Evolutionary conservation across 2,797 vertebrate species (phyloP).

Genomic region (Bucorvus abyssinicus): DNA sequence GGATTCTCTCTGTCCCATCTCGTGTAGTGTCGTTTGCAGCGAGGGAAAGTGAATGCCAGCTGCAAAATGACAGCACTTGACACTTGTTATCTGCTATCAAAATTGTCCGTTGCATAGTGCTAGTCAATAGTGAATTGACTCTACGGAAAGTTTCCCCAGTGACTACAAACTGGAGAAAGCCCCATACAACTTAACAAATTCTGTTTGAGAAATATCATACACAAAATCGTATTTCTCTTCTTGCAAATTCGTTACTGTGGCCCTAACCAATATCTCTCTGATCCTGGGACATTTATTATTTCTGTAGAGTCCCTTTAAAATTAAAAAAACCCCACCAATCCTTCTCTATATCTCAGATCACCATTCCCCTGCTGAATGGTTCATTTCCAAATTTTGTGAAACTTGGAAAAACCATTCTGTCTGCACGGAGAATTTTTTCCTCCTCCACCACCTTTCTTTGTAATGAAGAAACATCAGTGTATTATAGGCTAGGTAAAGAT

Average conservation of each 20-base stretch:
- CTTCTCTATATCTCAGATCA: background rate
- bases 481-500: background rate
- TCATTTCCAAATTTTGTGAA: background rate
- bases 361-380: background rate
- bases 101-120: background rate
- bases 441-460: background rate
- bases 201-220: background rate
- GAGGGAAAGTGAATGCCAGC: background rate
- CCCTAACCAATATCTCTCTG: background rate
- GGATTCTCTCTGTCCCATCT: background rate
- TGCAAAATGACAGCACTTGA: background rate
- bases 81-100: background rate
- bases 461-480: background rate
- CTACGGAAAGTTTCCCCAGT: background rate
- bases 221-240: background rate
- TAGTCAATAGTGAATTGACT: background rate
- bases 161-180: background rate
- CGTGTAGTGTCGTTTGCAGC: background rate
- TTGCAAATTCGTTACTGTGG: background rate
- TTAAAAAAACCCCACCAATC: too few relatives aligned
- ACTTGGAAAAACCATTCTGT: background rate
- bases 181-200: background rate
- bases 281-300: background rate
- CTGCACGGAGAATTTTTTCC: background rate
- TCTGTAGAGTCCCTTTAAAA: background rate